These are phyloP conservation scores for Drosophila triauraria DNA, from an alignment of 1,140 invertebrate species.

Conservation along the genomic window DNA sequence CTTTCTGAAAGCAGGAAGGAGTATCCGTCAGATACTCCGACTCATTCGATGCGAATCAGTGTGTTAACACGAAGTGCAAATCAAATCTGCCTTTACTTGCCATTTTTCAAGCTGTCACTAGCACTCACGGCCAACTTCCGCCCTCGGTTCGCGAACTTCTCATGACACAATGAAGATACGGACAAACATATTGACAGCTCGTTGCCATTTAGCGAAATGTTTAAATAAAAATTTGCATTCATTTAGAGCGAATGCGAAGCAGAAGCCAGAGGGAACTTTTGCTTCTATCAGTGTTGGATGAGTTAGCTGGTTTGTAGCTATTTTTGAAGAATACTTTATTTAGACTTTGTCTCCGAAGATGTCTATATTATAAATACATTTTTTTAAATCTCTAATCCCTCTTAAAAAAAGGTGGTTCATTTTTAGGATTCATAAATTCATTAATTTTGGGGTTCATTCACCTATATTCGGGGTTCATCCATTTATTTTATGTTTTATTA, in stretches of 20 bases:
- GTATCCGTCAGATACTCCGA: conserved; percentile 14
- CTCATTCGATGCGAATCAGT: conserved; percentile 51
- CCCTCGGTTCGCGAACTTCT: conserved; percentile 32
- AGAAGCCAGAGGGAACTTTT: neutral
- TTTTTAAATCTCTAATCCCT: neutral
- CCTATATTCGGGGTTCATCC: too few relatives aligned
- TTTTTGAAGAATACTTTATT: neutral
- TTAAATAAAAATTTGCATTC: conserved; percentile 83
- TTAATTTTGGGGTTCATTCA: neutral
- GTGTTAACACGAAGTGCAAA: conserved; percentile 45
- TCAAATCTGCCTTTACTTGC: conserved; percentile 60
- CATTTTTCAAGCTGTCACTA: conserved; percentile 74
- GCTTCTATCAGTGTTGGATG: neutral
- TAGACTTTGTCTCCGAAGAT: accelerated
- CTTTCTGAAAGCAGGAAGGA: too few relatives aligned
- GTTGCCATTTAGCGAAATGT: conserved; percentile 78
- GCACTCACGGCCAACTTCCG: conserved; percentile 46
- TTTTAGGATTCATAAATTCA: too few relatives aligned
- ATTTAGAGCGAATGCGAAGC: conserved; percentile 49
- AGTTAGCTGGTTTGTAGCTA: conserved; percentile 1
- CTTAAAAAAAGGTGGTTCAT: neutral
- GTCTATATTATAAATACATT: neutral
- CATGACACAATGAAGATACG: conserved; percentile 67
- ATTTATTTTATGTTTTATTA: neutral
- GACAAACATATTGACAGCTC: conserved; percentile 81